A percentile compares a stretch with the other conserved stretches of the same genome.
phyloP scores from a whole-genome alignment of 2,888 invertebrate species.

The Cecidostiba fungosa region DNA sequence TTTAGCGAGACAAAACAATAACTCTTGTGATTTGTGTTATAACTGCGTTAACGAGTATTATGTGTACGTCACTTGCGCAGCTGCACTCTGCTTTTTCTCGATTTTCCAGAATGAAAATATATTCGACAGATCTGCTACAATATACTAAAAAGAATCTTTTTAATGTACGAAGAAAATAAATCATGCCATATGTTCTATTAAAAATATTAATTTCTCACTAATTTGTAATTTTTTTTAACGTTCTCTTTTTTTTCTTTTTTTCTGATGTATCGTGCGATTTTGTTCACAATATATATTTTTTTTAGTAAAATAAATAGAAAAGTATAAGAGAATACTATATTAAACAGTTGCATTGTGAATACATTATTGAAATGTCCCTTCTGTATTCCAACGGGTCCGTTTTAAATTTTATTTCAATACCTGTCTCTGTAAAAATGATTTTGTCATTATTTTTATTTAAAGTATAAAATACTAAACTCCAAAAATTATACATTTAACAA shows the following conservation, averaged over 20 bases:
- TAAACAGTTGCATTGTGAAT: conserved; percentile 20
- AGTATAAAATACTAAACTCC: too few relatives aligned
- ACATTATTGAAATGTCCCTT: not conserved
- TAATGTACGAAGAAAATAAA: conserved; percentile 49
- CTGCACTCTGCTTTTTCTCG: conserved; percentile 46
- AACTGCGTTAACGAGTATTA: not conserved
- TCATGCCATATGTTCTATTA: conserved; percentile 49
- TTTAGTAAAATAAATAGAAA: conserved; percentile 59
- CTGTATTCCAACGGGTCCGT: not conserved
- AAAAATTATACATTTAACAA: too few relatives aligned
- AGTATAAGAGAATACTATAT: conserved; percentile 47
- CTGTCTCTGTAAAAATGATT: not conserved
- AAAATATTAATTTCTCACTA: conserved; percentile 41
- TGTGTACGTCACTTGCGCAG: conserved; percentile 7
- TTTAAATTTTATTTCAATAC: not conserved
- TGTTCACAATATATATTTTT: conserved; percentile 57
- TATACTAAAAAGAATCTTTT: conserved; percentile 33
- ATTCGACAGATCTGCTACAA: conserved; percentile 35
- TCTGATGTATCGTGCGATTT: conserved; percentile 56
- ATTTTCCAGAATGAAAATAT: conserved; percentile 48
- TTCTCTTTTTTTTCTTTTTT: conserved; percentile 39
- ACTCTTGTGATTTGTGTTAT: conserved; percentile 18
- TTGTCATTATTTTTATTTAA: too few relatives aligned
- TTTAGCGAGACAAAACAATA: not conserved
- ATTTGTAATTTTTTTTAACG: conserved; percentile 51